Base-by-base conservation (phyloP, 2,797 vertebrate genomes). In the Okamejei kenojei region DNA sequence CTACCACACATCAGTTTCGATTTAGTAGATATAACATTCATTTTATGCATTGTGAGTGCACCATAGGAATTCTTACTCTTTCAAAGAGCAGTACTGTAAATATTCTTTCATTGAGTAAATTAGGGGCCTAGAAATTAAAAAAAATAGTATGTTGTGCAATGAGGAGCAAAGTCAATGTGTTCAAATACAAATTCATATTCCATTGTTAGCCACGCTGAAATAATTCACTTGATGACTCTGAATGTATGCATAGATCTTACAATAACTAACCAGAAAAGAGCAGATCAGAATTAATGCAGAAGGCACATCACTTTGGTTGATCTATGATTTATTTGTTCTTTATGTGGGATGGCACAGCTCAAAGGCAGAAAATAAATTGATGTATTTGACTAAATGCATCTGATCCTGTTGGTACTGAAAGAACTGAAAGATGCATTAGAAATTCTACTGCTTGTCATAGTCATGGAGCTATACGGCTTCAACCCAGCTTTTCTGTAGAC, bases 371-470 rank as follows among this genome's bases (percentile, higher is more conserved):
- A 86, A 32, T 86, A 74, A 74, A 74, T 86, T 32, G 10, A 86
- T 63, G 82, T 17, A n/a, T n/a, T n/a, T 86, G 82, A 29, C 82
- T 63, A 63, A 63, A 86, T 86, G 82, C 82, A 86, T 63, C 32
- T 86, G 61, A 86, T n/a, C 26, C n/a, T 86, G 58, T 29, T 63
- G 29, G 58, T 23, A 86, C 26, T n/a, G 58, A 63, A 63, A 63
- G 45, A 26, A 82, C 13, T 13, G 45, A 84, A 15, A 84, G 81
- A 4, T 1, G 15, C 63, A 26, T 29, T 19, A n/a, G 29, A 63
- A 63, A 86, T 86, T n/a, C 58, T 63, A 86, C 17, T n/a, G 81
- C 29, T 5, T 61, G 54, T 29, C 29, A 63, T n/a, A 11, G n/a
- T 54, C 45, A n/a, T 58, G 26, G 63, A 63, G 82, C 32, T n/a